Evolutionary conservation across 2,797 vertebrate genomes (phyloP).

Genomic region (Leptoclinus maculatus): DNA sequence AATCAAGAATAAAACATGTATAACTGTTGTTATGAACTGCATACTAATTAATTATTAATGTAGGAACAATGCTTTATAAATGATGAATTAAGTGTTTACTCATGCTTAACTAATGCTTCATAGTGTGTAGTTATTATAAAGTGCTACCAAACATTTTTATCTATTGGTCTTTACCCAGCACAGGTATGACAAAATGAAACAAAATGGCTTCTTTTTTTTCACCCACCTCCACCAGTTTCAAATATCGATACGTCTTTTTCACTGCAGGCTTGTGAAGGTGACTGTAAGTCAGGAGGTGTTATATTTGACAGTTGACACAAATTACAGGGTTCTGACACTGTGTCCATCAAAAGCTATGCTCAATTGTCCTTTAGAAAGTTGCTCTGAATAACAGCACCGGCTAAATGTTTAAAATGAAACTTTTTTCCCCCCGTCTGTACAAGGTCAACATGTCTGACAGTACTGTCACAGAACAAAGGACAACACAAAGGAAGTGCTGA

Average conservation of each 20-base stretch:
- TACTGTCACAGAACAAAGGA: conserved; percentile 1
- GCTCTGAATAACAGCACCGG: neutral
- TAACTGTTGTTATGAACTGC: too few species aligned
- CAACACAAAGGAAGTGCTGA: conserved; percentile 27
- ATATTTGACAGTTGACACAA: conserved; percentile 8
- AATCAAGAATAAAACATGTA: too few species aligned
- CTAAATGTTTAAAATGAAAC: conserved; percentile 1
- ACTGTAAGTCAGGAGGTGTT: neutral
- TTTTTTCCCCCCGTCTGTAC: neutral
- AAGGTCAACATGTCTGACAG: conserved; percentile 38
- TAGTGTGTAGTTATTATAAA: too few species aligned
- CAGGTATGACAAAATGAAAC: neutral
- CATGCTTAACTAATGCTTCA: too few species aligned
- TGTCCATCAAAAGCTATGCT: conserved; percentile 29
- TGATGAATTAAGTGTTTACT: too few species aligned
- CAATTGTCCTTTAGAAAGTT: conserved; percentile 16
- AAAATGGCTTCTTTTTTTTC: neutral
- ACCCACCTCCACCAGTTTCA: neutral
- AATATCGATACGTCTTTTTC: neutral
- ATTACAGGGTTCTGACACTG: conserved; percentile 19
- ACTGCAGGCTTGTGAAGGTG: neutral
- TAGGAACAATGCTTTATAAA: too few species aligned
- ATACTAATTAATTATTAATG: too few species aligned
- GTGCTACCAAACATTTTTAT: neutral
- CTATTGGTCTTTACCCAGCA: neutral